Conservation (phyloP, 35 echinoderm and acorn worm species). For the Lytechinus pictus region DNA sequence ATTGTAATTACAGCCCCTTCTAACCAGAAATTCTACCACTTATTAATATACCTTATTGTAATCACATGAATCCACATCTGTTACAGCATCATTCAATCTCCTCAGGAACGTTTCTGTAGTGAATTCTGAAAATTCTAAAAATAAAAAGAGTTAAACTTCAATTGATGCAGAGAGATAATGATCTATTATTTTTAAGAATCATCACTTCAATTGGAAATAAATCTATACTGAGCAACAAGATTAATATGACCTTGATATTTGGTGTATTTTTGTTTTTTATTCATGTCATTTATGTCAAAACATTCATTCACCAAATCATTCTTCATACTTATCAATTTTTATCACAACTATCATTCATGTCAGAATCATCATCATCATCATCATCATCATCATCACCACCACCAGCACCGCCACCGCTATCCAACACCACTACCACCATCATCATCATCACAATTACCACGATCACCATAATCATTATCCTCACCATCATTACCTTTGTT, state of each 20-base stretch:
- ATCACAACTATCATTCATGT: background rate
- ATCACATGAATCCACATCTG: constrained; percentile 8
- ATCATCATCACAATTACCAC: background rate
- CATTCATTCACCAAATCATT: background rate
- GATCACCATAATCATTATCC: background rate
- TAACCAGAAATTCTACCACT: background rate
- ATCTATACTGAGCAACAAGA: background rate
- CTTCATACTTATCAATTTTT: background rate
- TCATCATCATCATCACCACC: background rate
- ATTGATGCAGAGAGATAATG: background rate
- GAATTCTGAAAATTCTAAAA: background rate
- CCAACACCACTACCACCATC: background rate
- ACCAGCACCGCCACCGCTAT: background rate
- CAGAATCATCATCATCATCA: background rate
- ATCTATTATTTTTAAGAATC: background rate
- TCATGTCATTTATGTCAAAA: background rate
- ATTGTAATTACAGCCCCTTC: too few relatives aligned
- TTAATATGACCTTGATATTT: background rate
- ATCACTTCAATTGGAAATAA: background rate
- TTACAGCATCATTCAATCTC: background rate
- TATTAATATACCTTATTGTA: background rate
- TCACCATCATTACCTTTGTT: background rate
- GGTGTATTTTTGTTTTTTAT: background rate
- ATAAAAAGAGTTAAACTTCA: background rate
- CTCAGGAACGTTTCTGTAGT: background rate